These are phyloP conservation scores for Eupeodes latifasciatus DNA, from an alignment of 2,888 invertebrate species.

Conservation along the genomic window DNA sequence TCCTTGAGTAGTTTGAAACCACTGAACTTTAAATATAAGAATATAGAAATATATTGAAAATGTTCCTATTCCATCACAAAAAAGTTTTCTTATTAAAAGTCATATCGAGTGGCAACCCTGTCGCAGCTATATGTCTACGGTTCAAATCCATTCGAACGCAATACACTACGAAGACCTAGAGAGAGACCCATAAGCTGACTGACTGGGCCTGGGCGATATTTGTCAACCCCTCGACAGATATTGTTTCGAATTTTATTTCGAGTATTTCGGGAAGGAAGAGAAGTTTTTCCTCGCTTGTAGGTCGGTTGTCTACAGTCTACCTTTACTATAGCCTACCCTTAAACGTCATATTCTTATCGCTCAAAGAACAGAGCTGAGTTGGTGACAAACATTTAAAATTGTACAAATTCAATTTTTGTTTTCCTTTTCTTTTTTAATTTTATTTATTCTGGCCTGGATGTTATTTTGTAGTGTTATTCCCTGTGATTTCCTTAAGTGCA, in stretches of 20 bases:
- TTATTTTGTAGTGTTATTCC: constrained; percentile 40
- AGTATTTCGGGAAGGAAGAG: constrained; percentile 11
- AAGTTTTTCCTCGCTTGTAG: not conserved
- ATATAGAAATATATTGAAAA: too few species aligned
- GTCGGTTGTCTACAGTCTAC: not conserved
- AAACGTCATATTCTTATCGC: constrained; percentile 60
- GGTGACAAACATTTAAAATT: constrained; percentile 73
- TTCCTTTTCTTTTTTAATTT: constrained; percentile 5
- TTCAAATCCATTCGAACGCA: constrained; percentile 32
- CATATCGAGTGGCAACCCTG: not conserved
- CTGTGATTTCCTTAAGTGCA: constrained; percentile 71
- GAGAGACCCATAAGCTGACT: constrained; percentile 23
- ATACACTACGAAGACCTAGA: not conserved
- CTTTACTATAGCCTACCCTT: not conserved
- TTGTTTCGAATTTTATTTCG: constrained; percentile 43
- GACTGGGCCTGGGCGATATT: constrained; percentile 45
- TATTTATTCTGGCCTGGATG: constrained; percentile 63
- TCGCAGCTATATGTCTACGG: constrained; percentile 15
- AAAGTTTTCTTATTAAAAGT: not conserved
- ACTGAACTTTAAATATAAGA: too few species aligned
- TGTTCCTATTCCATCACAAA: too few species aligned
- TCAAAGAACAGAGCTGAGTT: constrained; percentile 13
- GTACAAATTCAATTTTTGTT: constrained; percentile 69
- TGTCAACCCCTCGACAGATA: constrained; percentile 72
- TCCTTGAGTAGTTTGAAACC: too few species aligned